A percentile compares a stretch with the other conserved stretches of the same genome.
Evolutionary conservation across 2,113 vertebrate species (phyloP).

Genomic region (Phalacrocorax aristotelis): DNA sequence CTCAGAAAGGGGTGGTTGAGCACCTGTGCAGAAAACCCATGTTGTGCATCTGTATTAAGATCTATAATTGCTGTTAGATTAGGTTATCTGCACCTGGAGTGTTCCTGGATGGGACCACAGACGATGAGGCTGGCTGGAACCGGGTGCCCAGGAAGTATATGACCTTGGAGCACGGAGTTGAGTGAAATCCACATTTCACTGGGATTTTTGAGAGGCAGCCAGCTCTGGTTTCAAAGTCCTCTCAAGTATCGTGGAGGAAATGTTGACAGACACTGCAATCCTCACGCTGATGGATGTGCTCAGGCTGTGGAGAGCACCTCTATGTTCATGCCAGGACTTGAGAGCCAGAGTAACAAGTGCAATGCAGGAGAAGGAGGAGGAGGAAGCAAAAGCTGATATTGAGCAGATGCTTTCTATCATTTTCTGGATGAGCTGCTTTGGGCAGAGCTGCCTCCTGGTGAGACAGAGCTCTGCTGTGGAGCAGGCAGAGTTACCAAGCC

Average conservation of each 20-base stretch:
- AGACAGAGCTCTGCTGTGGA: not conserved
- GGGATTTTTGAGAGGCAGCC: not conserved
- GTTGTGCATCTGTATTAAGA: not conserved
- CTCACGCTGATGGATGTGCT: not conserved
- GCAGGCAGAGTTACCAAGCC: not conserved
- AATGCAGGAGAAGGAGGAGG: not conserved
- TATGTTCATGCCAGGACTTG: not conserved
- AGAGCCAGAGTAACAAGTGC: not conserved
- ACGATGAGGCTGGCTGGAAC: not conserved
- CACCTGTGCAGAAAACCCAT: not conserved
- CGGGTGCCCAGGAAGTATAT: accelerated
- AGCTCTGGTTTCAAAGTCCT: not conserved
- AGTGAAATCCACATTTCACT: not conserved
- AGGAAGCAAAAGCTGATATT: not conserved
- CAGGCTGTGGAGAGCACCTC: not conserved
- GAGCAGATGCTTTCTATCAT: not conserved
- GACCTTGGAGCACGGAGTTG: not conserved
- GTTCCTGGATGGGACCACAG: not conserved
- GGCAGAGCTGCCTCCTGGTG: not conserved
- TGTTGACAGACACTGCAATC: not conserved
- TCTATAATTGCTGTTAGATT: not conserved
- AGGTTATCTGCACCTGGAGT: not conserved
- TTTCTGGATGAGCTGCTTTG: not conserved
- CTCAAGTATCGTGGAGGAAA: not conserved
- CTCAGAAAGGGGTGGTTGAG: not conserved